These are phyloP conservation scores for Casuarius casuarius DNA, from an alignment of 2,113 vertebrate genomes.

Conservation along the genomic window DNA sequence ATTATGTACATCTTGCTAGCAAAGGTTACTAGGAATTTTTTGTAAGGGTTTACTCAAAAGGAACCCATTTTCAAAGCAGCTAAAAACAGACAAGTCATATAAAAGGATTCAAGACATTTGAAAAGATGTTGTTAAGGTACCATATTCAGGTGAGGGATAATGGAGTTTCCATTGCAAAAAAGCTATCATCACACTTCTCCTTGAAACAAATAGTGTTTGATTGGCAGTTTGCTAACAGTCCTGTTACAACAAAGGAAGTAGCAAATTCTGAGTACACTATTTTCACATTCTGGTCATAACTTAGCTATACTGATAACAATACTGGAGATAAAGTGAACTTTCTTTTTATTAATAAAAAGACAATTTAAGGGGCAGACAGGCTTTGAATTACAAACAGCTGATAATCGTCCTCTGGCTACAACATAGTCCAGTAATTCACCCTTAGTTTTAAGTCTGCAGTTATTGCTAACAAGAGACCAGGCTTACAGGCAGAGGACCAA, in stretches of 20 bases:
- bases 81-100: neutral
- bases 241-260: neutral
- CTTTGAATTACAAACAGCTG: neutral
- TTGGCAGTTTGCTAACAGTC: neutral
- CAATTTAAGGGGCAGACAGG: neutral
- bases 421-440: neutral
- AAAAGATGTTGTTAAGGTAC: neutral
- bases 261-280: neutral
- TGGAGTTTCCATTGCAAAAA: conserved; percentile 1
- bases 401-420: neutral
- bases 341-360: neutral
- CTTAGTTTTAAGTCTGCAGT: neutral
- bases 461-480: neutral
- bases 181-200: neutral
- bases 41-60: neutral
- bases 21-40: neutral
- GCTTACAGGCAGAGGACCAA: neutral
- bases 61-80: neutral
- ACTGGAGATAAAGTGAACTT: neutral
- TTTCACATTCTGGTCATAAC: neutral
- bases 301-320: neutral
- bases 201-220: conserved; percentile 1
- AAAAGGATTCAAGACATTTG: neutral
- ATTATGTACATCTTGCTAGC: neutral
- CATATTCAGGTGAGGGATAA: neutral